Conservation (phyloP, 2,797 vertebrate species). For the Xiphorhynchus erythropygius region DNA sequence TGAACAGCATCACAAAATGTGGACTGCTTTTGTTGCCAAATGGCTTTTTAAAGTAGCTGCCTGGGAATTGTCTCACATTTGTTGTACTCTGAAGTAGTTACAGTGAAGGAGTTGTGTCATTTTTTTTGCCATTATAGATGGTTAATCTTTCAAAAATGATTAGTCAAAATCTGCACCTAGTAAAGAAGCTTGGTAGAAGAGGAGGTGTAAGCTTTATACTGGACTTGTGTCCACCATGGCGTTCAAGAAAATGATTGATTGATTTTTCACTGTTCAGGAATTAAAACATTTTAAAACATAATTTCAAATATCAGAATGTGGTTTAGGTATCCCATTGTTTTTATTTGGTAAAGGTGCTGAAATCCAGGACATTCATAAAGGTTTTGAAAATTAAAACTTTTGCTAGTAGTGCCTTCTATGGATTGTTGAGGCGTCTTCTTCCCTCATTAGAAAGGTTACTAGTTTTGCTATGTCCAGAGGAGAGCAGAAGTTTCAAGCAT, state of each 20-base stretch:
- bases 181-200: not conserved
- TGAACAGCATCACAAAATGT: not conserved
- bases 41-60: not conserved
- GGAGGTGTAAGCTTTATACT: not conserved
- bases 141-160: not conserved
- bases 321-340: not conserved
- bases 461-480: not conserved
- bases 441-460: not conserved
- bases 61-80: not conserved
- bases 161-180: not conserved
- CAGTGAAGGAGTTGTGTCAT: not conserved
- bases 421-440: not conserved
- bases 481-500: not conserved
- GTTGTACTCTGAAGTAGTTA: not conserved
- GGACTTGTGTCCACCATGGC: not conserved
- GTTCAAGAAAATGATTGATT: not conserved
- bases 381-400: not conserved
- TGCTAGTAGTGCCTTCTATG: not conserved
- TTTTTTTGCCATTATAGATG: not conserved
- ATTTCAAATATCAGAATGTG: not conserved
- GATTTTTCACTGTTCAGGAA: not conserved
- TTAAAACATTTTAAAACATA: not conserved
- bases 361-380: not conserved
- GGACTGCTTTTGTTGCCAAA: not conserved
- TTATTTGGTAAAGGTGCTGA: not conserved